Base-by-base conservation (phyloP, 2,888 invertebrate genomes). In the Lissocephala sabroskyi region DNA sequence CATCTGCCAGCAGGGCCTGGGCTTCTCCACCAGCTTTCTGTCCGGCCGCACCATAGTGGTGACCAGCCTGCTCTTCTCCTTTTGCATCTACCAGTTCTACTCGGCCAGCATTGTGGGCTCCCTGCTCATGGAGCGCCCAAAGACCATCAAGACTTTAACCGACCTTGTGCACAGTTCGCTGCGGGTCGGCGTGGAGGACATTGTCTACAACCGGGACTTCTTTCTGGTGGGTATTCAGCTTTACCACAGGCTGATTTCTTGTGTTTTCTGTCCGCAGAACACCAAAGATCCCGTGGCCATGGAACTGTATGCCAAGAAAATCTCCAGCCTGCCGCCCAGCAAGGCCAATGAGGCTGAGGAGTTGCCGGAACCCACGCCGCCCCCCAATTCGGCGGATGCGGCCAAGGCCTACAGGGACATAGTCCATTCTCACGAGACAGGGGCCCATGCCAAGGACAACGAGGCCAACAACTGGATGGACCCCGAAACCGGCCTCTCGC, bases 31-130 rank as follows among this genome's bases (percentile, higher is more conserved):
- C 30, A 77, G 61, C 44, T 81, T 81, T 1, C 81, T 85, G 16
- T 87, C 90, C 1, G 85, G 88, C 1, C 87, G 88, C 50, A 81
- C 88, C 35, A 82, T 88, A 17, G 83, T 87, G 2, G 85, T 89
- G 43, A 85, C 86, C 1, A 86, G 86, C 1, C 85, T 88, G 37
- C 43, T 89, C 1, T 89, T 89, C 76, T 86, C 89, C 0, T 85
- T 90, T 54, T 86, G 88, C 13, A 82, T 90, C 36, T 90, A 89
- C 78, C 91, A 91, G 71, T 91, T 90, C 79, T 91, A 91, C 79
- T 90, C 90, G 35, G 91, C 90, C 1, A 89, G 88, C 40, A 88
- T 91, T 40, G 90, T 91, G 1, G 90, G 91, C 0, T 88, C 89
- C 0, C 75, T 91, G 48, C 80, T 91, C 28, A 86, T 88, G 75